These are phyloP conservation scores for Schrankia costaestrigalis DNA, from an alignment of 2,888 invertebrate species.

Conservation along the genomic window DNA sequence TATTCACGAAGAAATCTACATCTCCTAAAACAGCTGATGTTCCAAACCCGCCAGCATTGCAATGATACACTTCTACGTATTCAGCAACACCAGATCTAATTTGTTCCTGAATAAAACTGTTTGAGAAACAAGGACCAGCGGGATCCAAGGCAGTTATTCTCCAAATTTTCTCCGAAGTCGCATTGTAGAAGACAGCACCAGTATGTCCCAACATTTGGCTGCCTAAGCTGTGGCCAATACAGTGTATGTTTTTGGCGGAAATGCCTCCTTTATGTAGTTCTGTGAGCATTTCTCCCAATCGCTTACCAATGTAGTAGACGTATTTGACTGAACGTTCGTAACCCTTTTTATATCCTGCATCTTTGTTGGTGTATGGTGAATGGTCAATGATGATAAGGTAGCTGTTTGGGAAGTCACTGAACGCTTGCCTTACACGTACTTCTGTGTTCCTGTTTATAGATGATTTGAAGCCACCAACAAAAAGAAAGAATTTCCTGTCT, in stretches of 20 bases:
- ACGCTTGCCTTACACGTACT: slow-evolving; percentile 55
- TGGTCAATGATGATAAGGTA: slow-evolving; percentile 71
- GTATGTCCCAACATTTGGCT: slow-evolving; percentile 63
- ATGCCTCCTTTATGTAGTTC: slow-evolving; percentile 49
- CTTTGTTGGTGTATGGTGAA: slow-evolving; percentile 63
- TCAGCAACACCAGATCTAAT: slow-evolving; percentile 78
- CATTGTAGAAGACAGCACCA: slow-evolving; percentile 50
- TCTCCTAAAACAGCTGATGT: slow-evolving; percentile 75
- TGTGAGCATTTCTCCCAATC: slow-evolving; percentile 53
- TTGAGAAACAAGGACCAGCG: slow-evolving; percentile 70
- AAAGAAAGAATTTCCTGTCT: slow-evolving; percentile 54
- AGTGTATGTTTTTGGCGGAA: slow-evolving; percentile 56
- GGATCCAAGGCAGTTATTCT: slow-evolving; percentile 69
- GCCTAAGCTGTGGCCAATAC: slow-evolving; percentile 69
- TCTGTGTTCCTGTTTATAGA: slow-evolving; percentile 61
- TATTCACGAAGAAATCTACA: slow-evolving; percentile 82
- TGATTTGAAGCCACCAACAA: slow-evolving; percentile 65
- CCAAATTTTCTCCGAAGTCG: slow-evolving; percentile 50
- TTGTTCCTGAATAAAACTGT: slow-evolving; percentile 61
- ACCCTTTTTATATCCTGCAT: slow-evolving; percentile 53
- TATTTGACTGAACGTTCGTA: slow-evolving; percentile 66
- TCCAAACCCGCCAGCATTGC: slow-evolving; percentile 78
- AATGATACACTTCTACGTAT: slow-evolving; percentile 82
- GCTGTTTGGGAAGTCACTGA: slow-evolving; percentile 55
- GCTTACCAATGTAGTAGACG: slow-evolving; percentile 65